Conservation (phyloP, 2,797 vertebrate genomes). For the Betta splendens region DNA sequence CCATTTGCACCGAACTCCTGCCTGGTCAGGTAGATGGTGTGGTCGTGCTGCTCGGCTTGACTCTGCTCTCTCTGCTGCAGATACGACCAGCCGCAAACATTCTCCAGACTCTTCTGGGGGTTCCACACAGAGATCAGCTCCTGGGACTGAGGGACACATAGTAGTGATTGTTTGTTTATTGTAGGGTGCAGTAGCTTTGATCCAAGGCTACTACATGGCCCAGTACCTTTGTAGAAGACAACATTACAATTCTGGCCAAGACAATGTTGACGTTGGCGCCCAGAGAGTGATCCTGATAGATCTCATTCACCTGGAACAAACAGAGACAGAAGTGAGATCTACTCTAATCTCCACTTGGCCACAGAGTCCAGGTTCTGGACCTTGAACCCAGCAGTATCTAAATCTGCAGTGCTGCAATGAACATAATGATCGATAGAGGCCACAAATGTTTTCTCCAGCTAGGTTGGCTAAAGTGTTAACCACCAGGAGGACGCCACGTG, state of each 20-base stretch:
- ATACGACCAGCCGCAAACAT: conserved; percentile 96
- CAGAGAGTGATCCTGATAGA: conserved; percentile 94
- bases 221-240: conserved; percentile 89
- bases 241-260: conserved; percentile 92
- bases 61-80: conserved; percentile 89
- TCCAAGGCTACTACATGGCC: neutral
- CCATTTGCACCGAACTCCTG: conserved; percentile 94
- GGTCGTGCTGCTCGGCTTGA: conserved; percentile 90
- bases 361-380: too few species aligned
- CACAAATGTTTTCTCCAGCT: too few species aligned
- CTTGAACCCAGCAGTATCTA: neutral
- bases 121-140: conserved; percentile 94
- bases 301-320: conserved; percentile 91
- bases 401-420: too few species aligned
- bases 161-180: neutral
- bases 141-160: conserved; percentile 81
- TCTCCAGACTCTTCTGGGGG: conserved; percentile 93
- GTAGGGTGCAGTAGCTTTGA: neutral
- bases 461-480: too few species aligned
- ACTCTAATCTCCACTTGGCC: too few species aligned
- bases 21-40: conserved; percentile 94
- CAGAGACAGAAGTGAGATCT: neutral
- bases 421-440: too few species aligned
- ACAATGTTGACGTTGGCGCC: conserved; percentile 95
- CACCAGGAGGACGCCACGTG: too few species aligned